These are phyloP conservation scores for Pollenia griseotomentosa DNA, from an alignment of 2,888 invertebrate genomes.

Conservation along the genomic window DNA sequence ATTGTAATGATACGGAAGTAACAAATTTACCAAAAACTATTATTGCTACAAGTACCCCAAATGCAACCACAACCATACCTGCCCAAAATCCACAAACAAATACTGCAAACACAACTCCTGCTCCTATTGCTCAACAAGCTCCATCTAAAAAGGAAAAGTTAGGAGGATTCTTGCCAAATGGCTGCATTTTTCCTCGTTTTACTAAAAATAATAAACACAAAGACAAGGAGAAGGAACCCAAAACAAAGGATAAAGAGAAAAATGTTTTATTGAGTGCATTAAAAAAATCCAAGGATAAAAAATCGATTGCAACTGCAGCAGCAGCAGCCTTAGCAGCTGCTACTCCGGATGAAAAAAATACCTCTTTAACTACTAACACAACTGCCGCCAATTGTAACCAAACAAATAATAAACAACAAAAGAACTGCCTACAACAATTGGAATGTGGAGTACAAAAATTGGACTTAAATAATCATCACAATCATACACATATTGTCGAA, in stretches of 20 bases:
- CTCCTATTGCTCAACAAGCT: slow-evolving; percentile 63
- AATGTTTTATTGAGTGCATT: slow-evolving; percentile 82
- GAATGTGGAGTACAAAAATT: slow-evolving; percentile 83
- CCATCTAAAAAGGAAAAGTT: slow-evolving; percentile 83
- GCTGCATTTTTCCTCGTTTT: slow-evolving; percentile 84
- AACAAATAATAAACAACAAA: slow-evolving; percentile 56
- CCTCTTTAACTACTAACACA: slow-evolving; percentile 56
- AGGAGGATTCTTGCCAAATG: slow-evolving; percentile 84
- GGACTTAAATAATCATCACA: slow-evolving; percentile 82
- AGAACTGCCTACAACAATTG: slow-evolving; percentile 76
- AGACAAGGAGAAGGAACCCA: slow-evolving; percentile 79
- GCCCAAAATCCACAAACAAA: slow-evolving; percentile 36
- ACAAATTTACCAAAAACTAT: slow-evolving; percentile 20
- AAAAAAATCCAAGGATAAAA: slow-evolving; percentile 83
- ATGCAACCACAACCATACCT: slow-evolving; percentile 24
- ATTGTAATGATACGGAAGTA: slow-evolving; percentile 17
- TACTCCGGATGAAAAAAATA: slow-evolving; percentile 76
- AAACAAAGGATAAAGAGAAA: slow-evolving; percentile 80
- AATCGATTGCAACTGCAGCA: slow-evolving; percentile 70
- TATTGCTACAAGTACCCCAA: slow-evolving; percentile 39
- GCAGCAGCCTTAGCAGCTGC: slow-evolving; percentile 35
- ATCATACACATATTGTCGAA: slow-evolving; percentile 1
- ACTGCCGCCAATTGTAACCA: slow-evolving; percentile 40
- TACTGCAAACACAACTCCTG: slow-evolving; percentile 57
- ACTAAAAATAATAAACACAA: slow-evolving; percentile 83